phyloP scores from a whole-genome alignment of 2,797 vertebrate species.

The Eupleurogrammus muticus region DNA sequence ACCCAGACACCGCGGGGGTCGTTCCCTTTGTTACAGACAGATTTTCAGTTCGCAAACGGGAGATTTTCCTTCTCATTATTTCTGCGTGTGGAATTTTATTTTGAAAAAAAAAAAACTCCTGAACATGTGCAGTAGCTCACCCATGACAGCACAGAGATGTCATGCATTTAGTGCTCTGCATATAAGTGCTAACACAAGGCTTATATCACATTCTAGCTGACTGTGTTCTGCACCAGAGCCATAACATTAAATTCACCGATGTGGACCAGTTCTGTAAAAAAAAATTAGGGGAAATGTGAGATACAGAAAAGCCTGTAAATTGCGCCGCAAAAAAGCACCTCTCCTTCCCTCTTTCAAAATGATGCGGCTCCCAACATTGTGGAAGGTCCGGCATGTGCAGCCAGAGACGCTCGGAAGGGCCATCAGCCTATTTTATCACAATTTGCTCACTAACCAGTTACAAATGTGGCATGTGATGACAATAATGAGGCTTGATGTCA shows the following conservation, averaged over 20 bases:
- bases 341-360: constrained; percentile 30
- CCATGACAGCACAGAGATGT: constrained; percentile 40
- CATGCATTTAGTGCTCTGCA: constrained; percentile 30
- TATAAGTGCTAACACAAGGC: constrained; percentile 5
- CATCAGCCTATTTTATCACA: constrained; percentile 92
- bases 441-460: constrained; percentile 93
- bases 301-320: constrained; percentile 16
- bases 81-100: constrained; percentile 61
- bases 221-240: background rate
- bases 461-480: constrained; percentile 97
- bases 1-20: constrained; percentile 82
- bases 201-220: constrained; percentile 5
- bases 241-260: background rate
- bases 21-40: constrained; percentile 81
- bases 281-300: background rate
- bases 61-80: constrained; percentile 82
- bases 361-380: constrained; percentile 49
- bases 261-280: background rate
- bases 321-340: constrained; percentile 14
- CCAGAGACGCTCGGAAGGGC: constrained; percentile 75
- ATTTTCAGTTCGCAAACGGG: constrained; percentile 82
- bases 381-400: constrained; percentile 82
- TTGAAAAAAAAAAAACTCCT: constrained; percentile 17
- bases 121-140: constrained; percentile 44
- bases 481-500: constrained; percentile 96